Base-by-base conservation (phyloP, 2,797 vertebrate species). In the Tachyglossus aculeatus region DNA sequence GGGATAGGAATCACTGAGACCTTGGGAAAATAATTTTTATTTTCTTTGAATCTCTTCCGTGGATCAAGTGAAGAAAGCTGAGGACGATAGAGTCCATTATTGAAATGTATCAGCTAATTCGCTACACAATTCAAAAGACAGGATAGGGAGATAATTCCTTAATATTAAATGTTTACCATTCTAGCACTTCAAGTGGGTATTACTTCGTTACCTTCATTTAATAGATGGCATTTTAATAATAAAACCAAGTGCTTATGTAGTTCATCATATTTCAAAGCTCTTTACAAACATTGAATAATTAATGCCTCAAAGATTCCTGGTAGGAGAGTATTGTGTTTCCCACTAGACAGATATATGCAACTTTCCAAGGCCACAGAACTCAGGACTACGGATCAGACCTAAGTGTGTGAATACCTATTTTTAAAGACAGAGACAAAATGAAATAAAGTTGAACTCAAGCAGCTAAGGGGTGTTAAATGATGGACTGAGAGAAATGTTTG, bases 241-340 rank as follows among this genome's bases (percentile, higher is more conserved):
- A 70, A 39, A 2, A 62, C 4, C 2, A 50, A 63, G 39, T 39
- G 37, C 1, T 4, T 54, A 54, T 58, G 38, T 24, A 2, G 19
- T 25, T 76, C 21, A 47, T 44, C 53, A 50, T 60, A 50, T 64
- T 70, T 55, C 57, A 75, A 50, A 65, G 4, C 5, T 67, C 9
- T 57, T 58, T 43, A 3, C 7, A 67, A 70, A 67, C 5, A 70
- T 60, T 45, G 53, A 62, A 53, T 77, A 68, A 57, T 47, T n/a
- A 67, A 71, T 51, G 43, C 40, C 40, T 4, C 51, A 68, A 16
- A 31, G 44, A 18, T 32, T 12, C 39, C 22, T 48, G 9, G 22
- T 11, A 25, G 10, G 5, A 32, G 34, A 2, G 4, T 31, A 16
- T 36, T 43, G 5, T 33, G 40, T 9, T 62, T 57, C 2, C 8